Conservation (phyloP, 2,888 invertebrate genomes). For the Oligia latruncula region DNA sequence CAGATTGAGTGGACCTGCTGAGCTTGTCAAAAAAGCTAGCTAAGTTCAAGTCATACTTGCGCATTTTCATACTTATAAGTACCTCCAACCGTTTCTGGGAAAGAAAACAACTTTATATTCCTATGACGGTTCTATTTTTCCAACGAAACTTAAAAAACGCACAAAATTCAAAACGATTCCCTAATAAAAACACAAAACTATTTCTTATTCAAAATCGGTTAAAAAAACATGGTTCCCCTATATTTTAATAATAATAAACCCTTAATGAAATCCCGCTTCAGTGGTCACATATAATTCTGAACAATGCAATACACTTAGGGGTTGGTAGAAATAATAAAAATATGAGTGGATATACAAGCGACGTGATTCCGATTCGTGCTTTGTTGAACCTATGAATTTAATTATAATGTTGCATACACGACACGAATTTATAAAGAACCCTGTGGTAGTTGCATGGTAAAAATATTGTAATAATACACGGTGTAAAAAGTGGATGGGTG, state of each 20-base stretch:
- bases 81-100: not conserved
- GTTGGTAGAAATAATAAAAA: constrained; percentile 58
- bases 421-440: not conserved
- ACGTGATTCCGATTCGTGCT: constrained; percentile 56
- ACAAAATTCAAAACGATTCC: not conserved
- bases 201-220: constrained; percentile 24
- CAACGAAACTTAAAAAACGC: not conserved
- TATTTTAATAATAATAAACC: constrained; percentile 61
- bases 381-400: constrained; percentile 52
- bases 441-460: not conserved
- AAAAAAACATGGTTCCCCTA: constrained; percentile 52
- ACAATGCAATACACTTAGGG: constrained; percentile 48
- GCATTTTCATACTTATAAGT: not conserved
- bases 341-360: constrained; percentile 54
- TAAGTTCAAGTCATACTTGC: not conserved
- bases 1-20: not conserved
- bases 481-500: no score
- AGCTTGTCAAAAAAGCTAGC: not conserved
- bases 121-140: no score
- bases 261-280: constrained; percentile 61
- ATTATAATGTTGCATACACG: constrained; percentile 29
- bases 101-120: not conserved
- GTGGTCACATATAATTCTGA: constrained; percentile 60
- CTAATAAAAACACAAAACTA: constrained; percentile 11
- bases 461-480: not conserved